These are phyloP conservation scores for Orcinus orca DNA, from an alignment of 2,113 vertebrate species.

Conservation along the genomic window DNA sequence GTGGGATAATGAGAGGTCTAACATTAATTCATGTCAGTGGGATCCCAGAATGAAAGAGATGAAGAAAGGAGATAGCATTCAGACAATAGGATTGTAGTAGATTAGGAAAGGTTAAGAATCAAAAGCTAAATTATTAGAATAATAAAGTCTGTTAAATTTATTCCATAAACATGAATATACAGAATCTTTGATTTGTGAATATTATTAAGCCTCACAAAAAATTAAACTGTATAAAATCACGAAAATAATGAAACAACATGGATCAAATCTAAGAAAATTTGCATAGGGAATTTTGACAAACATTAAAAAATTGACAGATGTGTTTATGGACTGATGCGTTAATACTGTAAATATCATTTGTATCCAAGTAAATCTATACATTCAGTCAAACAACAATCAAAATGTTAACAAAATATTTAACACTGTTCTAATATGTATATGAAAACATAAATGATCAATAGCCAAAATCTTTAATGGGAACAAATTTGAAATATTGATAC, in stretches of 20 bases:
- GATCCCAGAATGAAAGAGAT: background rate
- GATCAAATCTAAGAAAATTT: background rate
- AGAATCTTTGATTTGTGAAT: background rate
- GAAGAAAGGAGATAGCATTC: background rate
- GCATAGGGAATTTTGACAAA: background rate
- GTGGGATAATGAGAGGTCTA: background rate
- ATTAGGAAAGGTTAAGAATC: background rate
- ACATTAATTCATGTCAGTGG: background rate
- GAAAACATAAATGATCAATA: background rate
- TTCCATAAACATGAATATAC: background rate
- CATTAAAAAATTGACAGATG: background rate
- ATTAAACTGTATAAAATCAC: background rate
- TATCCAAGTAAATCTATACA: background rate
- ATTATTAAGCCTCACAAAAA: background rate
- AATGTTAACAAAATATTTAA: background rate
- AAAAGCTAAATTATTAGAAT: background rate
- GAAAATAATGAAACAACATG: background rate
- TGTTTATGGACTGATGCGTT: background rate
- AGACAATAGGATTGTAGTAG: background rate
- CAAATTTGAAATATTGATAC: background rate
- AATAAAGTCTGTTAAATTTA: background rate
- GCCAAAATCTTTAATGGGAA: background rate
- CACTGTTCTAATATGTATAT: background rate
- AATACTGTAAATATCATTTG: background rate
- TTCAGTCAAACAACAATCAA: background rate